Percentiles rank a stretch among this genome's conserved stretches.
Evolutionary conservation across 2,888 invertebrate species (phyloP).

Genomic region (Mythimna pallens): DNA sequence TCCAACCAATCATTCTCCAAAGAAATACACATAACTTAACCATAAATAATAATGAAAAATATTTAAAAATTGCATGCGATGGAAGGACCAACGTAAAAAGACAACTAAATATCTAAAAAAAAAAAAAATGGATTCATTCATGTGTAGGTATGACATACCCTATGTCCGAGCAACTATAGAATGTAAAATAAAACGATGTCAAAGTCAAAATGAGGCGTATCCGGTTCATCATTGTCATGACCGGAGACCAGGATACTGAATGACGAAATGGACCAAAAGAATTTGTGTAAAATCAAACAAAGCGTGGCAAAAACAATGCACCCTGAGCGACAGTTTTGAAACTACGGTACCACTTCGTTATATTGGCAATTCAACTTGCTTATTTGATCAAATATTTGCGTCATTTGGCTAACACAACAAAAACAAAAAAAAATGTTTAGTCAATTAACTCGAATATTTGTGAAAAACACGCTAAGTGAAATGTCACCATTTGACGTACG

Average conservation of each 20-base stretch:
- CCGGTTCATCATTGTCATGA: constrained; percentile 37
- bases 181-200: constrained; percentile 41
- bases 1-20: neutral
- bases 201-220: constrained; percentile 47
- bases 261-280: constrained; percentile 24
- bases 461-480: neutral
- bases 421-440: neutral
- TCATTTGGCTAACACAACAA: neutral
- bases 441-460: constrained; percentile 1
- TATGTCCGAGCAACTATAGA: constrained; percentile 10
- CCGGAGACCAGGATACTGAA: constrained; percentile 23
- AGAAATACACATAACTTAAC: neutral
- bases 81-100: constrained; percentile 2
- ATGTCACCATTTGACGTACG: neutral
- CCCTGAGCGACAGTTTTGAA: constrained; percentile 5
- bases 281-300: constrained; percentile 26
- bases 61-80: constrained; percentile 10
- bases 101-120: constrained; percentile 8
- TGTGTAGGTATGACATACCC: neutral
- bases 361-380: neutral
- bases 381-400: constrained; percentile 1
- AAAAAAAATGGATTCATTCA: neutral
- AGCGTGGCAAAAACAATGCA: constrained; percentile 26
- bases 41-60: neutral
- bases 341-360: neutral